These are phyloP conservation scores for Drosophila arizonae DNA, from an alignment of 1,140 invertebrate species.

Conservation along the genomic window DNA sequence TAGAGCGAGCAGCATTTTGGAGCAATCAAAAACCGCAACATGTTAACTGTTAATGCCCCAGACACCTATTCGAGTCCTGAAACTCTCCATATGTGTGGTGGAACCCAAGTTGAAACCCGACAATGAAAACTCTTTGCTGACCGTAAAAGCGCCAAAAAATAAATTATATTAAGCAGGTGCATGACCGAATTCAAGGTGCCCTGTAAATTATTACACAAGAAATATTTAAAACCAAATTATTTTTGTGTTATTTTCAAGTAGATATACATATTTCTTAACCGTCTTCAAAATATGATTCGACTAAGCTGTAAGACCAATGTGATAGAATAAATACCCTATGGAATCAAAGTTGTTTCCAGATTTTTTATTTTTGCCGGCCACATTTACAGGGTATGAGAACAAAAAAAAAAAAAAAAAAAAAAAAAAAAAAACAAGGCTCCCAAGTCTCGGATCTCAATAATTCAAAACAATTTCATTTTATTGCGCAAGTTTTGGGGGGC, in stretches of 20 bases:
- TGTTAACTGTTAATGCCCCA: constrained; percentile 80
- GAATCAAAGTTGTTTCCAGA: too few species aligned
- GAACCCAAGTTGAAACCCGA: constrained; percentile 17
- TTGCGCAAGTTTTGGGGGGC: constrained; percentile 54
- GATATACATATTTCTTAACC: neutral
- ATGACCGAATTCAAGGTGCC: constrained; percentile 8
- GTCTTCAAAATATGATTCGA: neutral
- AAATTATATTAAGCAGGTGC: constrained; percentile 69
- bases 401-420: neutral
- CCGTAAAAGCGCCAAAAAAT: constrained; percentile 71
- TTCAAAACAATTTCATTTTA: constrained; percentile 80
- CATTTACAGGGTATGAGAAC: neutral
- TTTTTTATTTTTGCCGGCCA: too few species aligned
- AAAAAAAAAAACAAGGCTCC: constrained; percentile 11
- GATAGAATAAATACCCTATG: too few species aligned
- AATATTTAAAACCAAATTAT: neutral
- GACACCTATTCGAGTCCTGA: constrained; percentile 68
- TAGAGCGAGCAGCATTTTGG: constrained; percentile 38
- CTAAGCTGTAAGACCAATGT: too few species aligned
- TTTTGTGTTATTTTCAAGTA: neutral
- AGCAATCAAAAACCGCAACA: constrained; percentile 78
- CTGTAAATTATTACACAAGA: neutral
- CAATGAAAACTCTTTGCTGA: constrained; percentile 36
- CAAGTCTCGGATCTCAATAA: constrained; percentile 69
- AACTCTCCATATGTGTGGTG: constrained; percentile 17